Conservation (phyloP, 2,888 invertebrate genomes). For the Acleris cristana region DNA sequence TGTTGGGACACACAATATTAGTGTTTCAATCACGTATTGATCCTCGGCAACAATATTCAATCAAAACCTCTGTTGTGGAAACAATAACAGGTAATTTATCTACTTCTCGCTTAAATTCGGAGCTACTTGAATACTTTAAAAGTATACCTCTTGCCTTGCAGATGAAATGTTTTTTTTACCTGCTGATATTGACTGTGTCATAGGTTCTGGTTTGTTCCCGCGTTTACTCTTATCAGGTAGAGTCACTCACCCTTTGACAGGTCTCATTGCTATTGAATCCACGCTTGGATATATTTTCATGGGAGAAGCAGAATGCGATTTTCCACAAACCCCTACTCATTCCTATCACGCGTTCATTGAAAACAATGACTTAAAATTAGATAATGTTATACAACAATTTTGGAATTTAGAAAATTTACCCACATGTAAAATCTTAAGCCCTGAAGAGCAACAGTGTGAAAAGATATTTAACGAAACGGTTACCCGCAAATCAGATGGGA, state of each 20-base stretch:
- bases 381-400: slow-evolving; percentile 25
- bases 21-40: too few relatives aligned
- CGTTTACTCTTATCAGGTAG: slow-evolving; percentile 11
- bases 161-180: not conserved
- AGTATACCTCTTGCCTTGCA: not conserved
- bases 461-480: slow-evolving; percentile 3
- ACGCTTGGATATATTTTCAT: slow-evolving; percentile 22
- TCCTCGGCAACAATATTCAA: not conserved
- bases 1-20: too few relatives aligned
- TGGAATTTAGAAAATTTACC: slow-evolving; percentile 31
- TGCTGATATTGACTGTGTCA: slow-evolving; percentile 7
- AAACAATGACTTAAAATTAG: not conserved
- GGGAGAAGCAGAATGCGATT: slow-evolving; percentile 14
- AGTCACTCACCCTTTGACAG: slow-evolving; percentile 5
- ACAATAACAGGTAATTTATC: not conserved
- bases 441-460: slow-evolving; percentile 25
- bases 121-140: not conserved
- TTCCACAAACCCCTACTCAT: not conserved
- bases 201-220: slow-evolving; percentile 23
- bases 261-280: slow-evolving; percentile 11
- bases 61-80: not conserved
- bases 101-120: not conserved
- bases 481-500: slow-evolving; percentile 11
- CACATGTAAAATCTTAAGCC: slow-evolving; percentile 23
- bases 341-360: slow-evolving; percentile 5